Percentiles rank a stretch among this genome's conserved stretches.
These are phyloP conservation scores for Lagodon rhomboides DNA, from an alignment of 2,797 vertebrate genomes.

Conservation along the genomic window DNA sequence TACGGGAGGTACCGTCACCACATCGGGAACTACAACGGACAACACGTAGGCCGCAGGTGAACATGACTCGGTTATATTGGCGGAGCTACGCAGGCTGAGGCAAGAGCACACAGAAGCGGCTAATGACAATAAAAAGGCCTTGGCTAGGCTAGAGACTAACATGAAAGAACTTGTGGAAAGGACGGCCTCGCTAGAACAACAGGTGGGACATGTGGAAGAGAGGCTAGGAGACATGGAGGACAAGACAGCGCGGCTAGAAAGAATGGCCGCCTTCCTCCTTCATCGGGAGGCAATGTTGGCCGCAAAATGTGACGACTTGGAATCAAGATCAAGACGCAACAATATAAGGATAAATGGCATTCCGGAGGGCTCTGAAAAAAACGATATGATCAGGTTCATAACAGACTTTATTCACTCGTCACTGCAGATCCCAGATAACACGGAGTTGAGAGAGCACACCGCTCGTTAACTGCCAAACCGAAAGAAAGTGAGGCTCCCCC, in stretches of 20 bases:
- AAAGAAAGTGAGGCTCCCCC: not conserved
- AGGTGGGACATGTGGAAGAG: conserved; percentile 8
- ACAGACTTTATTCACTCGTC: not conserved
- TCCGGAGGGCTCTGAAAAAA: conserved; percentile 5
- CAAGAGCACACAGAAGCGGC: conserved; percentile 13
- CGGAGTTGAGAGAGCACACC: not conserved
- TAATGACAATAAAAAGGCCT: conserved; percentile 8
- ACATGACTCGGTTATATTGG: conserved; percentile 2
- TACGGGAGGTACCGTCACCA: not conserved
- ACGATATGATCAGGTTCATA: not conserved
- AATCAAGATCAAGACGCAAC: conserved; percentile 7
- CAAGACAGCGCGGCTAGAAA: not conserved
- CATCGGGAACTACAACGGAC: not conserved
- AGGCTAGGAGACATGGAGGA: conserved; percentile 24
- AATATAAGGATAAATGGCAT: conserved; percentile 16
- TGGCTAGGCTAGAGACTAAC: not conserved
- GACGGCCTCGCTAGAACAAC: conserved; percentile 1
- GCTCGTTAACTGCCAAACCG: not conserved
- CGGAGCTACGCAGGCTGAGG: conserved; percentile 1
- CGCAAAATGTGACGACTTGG: not conserved
- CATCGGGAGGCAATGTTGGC: conserved; percentile 11
- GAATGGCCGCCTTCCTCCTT: not conserved
- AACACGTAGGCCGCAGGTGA: not conserved
- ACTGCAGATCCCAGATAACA: not conserved
- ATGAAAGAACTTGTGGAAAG: not conserved